Evolutionary conservation across 2,888 invertebrate genomes (phyloP).

Genomic region (Hyposoter dolosus): DNA sequence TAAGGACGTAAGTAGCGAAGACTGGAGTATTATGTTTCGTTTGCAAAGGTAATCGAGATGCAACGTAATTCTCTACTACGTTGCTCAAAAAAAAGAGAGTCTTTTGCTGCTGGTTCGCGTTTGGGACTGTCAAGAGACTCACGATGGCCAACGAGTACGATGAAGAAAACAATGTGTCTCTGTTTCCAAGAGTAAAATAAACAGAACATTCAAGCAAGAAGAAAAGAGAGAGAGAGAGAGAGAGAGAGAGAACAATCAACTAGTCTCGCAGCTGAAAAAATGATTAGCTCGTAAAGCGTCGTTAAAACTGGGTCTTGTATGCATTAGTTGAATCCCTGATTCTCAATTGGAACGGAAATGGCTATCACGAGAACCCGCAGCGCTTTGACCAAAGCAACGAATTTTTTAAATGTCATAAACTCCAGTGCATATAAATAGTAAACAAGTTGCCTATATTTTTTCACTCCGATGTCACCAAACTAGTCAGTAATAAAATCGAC

Average conservation of each 20-base stretch:
- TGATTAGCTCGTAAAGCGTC: constrained; percentile 28
- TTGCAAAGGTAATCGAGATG: constrained; percentile 66
- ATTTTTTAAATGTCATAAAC: constrained; percentile 13
- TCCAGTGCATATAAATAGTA: constrained; percentile 20
- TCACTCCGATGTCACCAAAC: constrained; percentile 20
- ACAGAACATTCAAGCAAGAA: background rate
- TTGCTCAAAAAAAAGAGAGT: constrained; percentile 26
- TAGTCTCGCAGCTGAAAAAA: constrained; percentile 7
- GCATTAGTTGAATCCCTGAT: constrained; percentile 52
- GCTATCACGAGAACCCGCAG: constrained; percentile 61
- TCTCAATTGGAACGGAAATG: constrained; percentile 67
- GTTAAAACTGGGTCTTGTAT: constrained; percentile 34
- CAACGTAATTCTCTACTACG: constrained; percentile 62
- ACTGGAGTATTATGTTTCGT: constrained; percentile 66
- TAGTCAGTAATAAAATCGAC: constrained; percentile 40
- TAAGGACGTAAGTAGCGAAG: constrained; percentile 66
- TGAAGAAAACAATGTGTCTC: constrained; percentile 19
- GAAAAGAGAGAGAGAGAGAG: constrained; percentile 37
- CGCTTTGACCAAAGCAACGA: constrained; percentile 47
- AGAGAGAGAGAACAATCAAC: constrained; percentile 34
- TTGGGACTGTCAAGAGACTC: constrained; percentile 29
- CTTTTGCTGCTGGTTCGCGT: constrained; percentile 32
- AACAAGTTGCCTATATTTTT: constrained; percentile 45
- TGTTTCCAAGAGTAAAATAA: constrained; percentile 5
- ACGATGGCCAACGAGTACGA: constrained; percentile 11